These are phyloP conservation scores for Riparia riparia DNA, from an alignment of 2,113 vertebrate genomes.

Conservation along the genomic window DNA sequence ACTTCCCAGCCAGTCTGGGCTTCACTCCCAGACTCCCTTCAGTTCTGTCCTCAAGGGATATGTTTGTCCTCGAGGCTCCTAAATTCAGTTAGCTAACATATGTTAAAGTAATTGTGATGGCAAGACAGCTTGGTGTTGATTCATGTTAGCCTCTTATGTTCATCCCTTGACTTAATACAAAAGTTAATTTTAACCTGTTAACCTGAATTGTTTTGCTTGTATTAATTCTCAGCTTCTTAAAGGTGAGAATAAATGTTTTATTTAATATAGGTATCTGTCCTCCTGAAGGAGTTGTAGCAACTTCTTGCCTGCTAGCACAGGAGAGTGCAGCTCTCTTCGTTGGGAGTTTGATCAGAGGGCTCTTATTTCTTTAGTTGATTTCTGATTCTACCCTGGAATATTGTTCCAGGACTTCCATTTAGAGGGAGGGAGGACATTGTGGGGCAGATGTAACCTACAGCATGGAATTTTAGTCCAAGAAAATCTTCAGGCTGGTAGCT, in stretches of 20 bases:
- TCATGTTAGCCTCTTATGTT: not conserved
- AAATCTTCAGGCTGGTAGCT: not conserved
- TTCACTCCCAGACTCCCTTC: constrained; percentile 22
- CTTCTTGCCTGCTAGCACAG: not conserved
- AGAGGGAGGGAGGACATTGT: not conserved
- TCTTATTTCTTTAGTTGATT: not conserved
- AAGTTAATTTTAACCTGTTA: not conserved
- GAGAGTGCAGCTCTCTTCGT: not conserved
- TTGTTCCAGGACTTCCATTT: not conserved
- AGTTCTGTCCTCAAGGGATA: not conserved
- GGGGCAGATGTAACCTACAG: not conserved
- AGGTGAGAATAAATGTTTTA: not conserved
- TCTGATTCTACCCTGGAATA: not conserved
- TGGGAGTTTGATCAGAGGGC: not conserved
- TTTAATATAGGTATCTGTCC: not conserved
- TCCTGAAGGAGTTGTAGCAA: not conserved
- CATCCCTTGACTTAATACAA: not conserved
- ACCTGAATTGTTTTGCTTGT: not conserved
- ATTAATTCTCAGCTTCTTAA: not conserved
- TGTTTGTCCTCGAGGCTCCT: not conserved
- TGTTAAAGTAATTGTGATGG: not conserved
- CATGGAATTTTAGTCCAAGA: not conserved
- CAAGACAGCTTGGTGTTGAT: not conserved
- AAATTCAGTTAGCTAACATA: not conserved
- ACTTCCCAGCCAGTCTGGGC: not conserved